These are phyloP conservation scores for Dromococcyx pavoninus DNA, from an alignment of 2,797 vertebrate species.

Conservation along the genomic window DNA sequence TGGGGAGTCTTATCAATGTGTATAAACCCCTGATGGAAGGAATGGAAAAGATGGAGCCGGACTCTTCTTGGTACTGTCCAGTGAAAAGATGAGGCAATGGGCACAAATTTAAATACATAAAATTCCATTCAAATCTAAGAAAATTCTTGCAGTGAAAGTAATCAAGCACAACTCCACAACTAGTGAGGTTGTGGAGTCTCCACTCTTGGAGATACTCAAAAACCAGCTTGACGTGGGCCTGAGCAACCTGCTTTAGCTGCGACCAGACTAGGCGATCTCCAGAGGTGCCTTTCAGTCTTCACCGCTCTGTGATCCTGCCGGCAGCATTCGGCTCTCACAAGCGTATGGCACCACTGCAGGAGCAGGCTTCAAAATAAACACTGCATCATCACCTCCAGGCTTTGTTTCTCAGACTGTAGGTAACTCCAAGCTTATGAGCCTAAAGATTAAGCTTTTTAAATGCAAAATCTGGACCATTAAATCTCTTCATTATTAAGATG, in stretches of 20 bases:
- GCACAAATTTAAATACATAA: not conserved
- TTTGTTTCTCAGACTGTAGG: not conserved
- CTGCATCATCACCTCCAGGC: not conserved
- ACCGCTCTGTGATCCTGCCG: not conserved
- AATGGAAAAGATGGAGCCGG: not conserved
- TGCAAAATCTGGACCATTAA: not conserved
- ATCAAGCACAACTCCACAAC: too few species aligned
- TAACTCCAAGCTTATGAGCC: not conserved
- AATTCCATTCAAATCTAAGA: not conserved
- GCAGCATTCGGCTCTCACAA: not conserved
- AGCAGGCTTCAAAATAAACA: not conserved
- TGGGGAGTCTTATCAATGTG: not conserved
- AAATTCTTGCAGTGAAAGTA: not conserved
- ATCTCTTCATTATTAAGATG: not conserved
- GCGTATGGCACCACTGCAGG: not conserved
- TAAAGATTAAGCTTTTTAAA: not conserved
- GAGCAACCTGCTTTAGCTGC: not conserved
- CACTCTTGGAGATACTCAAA: not conserved
- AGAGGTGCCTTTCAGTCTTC: not conserved
- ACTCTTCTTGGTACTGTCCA: not conserved
- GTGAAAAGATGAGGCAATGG: not conserved
- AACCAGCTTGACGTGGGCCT: not conserved
- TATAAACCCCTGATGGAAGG: not conserved
- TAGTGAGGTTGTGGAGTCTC: not conserved
- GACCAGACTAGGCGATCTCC: not conserved